Conservation (phyloP, 2,888 invertebrate genomes). For the Orthonychiurus folsomi region DNA sequence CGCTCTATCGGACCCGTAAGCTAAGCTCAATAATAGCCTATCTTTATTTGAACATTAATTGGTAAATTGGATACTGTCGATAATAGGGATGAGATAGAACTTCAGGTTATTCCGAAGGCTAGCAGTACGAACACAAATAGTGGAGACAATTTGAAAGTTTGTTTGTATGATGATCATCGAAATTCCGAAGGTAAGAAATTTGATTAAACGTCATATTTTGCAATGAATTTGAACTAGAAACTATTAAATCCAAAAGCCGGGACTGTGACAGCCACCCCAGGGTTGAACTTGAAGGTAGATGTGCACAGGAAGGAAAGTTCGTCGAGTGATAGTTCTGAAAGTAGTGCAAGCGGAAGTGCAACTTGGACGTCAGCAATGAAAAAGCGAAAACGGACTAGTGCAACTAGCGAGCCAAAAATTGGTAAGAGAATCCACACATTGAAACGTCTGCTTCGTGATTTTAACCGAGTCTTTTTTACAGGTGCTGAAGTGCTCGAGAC, state of each 20-base stretch:
- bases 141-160: no score
- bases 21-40: not conserved
- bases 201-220: no score
- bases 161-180: no score
- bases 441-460: not conserved
- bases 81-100: slow-evolving; percentile 65
- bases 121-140: no score
- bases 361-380: slow-evolving; percentile 38
- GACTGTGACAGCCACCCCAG: slow-evolving; percentile 11
- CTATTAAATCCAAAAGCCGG: slow-evolving; percentile 26
- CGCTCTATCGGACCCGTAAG: no score
- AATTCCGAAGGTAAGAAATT: no score
- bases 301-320: slow-evolving; percentile 86
- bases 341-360: slow-evolving; percentile 44
- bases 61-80: not conserved
- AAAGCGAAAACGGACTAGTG: not conserved
- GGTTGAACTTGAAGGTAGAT: slow-evolving; percentile 77
- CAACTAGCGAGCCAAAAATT: not conserved
- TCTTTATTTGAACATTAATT: not conserved
- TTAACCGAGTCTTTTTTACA: slow-evolving; percentile 14
- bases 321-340: slow-evolving; percentile 55
- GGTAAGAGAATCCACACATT: not conserved
- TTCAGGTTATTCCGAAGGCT: slow-evolving; percentile 58
- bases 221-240: no score
- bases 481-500: slow-evolving; percentile 23